Percentiles rank a stretch among this genome's conserved stretches.
Evolutionary conservation across 1,140 invertebrate species (phyloP).

Genomic region (Frieseomelitta varia): DNA sequence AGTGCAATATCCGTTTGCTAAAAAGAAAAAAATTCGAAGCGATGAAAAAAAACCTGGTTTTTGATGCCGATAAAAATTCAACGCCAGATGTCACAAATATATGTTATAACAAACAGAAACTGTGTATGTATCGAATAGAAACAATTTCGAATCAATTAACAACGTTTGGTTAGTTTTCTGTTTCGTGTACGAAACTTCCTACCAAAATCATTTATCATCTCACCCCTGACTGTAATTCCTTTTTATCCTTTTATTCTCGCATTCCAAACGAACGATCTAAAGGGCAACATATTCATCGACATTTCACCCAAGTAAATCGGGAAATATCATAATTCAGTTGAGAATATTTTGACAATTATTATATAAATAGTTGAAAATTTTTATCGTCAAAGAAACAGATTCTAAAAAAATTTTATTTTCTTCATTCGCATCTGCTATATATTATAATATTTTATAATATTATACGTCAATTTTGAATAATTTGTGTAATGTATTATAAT

Average conservation of each 20-base stretch:
- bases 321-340: neutral
- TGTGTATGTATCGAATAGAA: neutral
- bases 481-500: too few relatives aligned
- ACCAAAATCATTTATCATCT: conserved; percentile 20
- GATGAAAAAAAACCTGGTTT: neutral
- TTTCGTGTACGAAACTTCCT: too few relatives aligned
- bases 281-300: neutral
- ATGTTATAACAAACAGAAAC: neutral
- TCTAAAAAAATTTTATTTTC: too few relatives aligned
- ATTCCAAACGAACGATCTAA: neutral
- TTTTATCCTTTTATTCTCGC: neutral
- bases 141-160: conserved; percentile 16
- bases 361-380: too few relatives aligned
- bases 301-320: neutral
- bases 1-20: neutral
- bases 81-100: neutral
- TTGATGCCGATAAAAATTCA: neutral
- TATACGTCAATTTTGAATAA: too few relatives aligned
- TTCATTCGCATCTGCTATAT: too few relatives aligned
- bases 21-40: neutral
- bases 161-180: neutral
- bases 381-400: too few relatives aligned
- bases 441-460: too few relatives aligned
- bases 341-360: too few relatives aligned
- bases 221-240: neutral